Base-by-base conservation (phyloP, 2,888 invertebrate genomes). In the Oconnorella tubifera region DNA sequence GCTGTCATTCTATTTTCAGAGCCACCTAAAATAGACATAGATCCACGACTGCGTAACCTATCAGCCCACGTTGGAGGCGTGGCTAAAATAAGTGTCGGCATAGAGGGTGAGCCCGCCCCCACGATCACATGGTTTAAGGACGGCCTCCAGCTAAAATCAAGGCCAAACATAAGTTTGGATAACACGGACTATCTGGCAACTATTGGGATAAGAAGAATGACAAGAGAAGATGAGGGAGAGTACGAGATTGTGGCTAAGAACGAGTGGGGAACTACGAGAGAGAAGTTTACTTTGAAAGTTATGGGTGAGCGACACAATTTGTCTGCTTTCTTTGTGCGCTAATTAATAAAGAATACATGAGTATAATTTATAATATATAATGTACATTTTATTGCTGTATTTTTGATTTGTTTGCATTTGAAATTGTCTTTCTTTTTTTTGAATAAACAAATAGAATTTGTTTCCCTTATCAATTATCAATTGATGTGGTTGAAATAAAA, bases 171-270 rank as follows among this genome's bases (percentile, higher is more conserved):
- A 33, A 27, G 25, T 40, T 87, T 93, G 29, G 88, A 91, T 63
- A 89, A 91, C 77, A 91, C 50, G 31, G 69, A 70, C 53, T 67
- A 59, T 56, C 51, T 59, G 23, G 58, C 63, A 27, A 48, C 49
- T 6, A 29, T 70, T 57, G 89, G 91, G 77, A 91, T 80, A 59
- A 71, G 72, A 58, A 71, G 75, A 50, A 75, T 74, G 23, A 72
- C 72, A 3, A 27, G 29, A 3, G 68, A 72, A 4, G 70, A 74
- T 59, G 62, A 51, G 25, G 74, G 74, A 2, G 68, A 71, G 50
- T 74, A 74, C 63, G 64, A 69, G 29, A 59, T 71, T 25, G 67
- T 73, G 10, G 71, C 68, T 32, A 72, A 72, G 68, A 74, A 74
- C 55, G 67, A 70, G 49, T 72, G 67, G 64, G 73, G 73, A 1